Base-by-base conservation (phyloP, 2,113 vertebrate genomes). In the Upupa epops region DNA sequence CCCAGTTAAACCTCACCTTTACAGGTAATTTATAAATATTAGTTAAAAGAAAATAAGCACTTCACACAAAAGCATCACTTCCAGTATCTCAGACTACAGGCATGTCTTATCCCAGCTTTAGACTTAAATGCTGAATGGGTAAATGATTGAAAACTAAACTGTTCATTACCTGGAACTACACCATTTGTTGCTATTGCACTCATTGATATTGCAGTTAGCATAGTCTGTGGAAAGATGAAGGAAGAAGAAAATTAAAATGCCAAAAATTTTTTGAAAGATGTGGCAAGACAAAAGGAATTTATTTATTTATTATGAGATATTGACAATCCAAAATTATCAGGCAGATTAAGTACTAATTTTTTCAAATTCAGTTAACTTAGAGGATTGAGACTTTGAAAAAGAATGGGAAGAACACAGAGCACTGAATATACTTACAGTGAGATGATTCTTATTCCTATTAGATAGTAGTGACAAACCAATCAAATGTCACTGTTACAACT, bases 121-220 rank as follows among this genome's bases (percentile, higher is more conserved):
- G 76, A 36, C 5, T 59, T 58, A 2, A 26, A 77, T 46, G 8
- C 74, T 78, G n/a, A n/a, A n/a, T n/a, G n/a, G n/a, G n/a, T 60
- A 69, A 46, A 54, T 13, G 22, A 69, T 61, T 88, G 52, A 17
- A 5, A 8, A 60, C 58, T 49, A 89, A 93, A 82, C 32, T 48
- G 31, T 56, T 32, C 19, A 34, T 96, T 96, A 99, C 99, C 99
- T 98, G 99, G 99, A 79, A 99, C 99, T 4, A 99, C 98, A 11
- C 99, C 99, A 17, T 99, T 99, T 61, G 99, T 99, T 56, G 99
- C 99, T 37, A 99, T 99, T 24, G 99, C 99, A 76, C 99, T 99
- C 99, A 99, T 99, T 74, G 99, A 99, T 97, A 99, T 99, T 64
- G 99, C 98, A 2, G 99, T 99, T 92, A 99, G 97, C 98, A 99